A percentile compares a stretch with the other conserved stretches of the same genome.
These are phyloP conservation scores for Agrochola circellaris DNA, from an alignment of 2,888 invertebrate species.

Conservation along the genomic window DNA sequence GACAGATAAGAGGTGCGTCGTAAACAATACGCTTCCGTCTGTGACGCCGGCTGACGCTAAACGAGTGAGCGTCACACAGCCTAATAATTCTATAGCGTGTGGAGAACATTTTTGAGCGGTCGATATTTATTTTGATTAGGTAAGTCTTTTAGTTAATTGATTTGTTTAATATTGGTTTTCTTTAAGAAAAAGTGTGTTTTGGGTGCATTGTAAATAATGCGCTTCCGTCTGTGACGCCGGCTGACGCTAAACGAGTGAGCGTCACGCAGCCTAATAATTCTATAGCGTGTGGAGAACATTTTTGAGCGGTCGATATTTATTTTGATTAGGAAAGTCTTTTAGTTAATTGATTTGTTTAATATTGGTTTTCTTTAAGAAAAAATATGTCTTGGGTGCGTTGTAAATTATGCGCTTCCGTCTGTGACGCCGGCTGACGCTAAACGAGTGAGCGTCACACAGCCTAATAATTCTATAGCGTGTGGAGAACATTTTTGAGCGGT, in stretches of 20 bases:
- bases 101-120: not conserved
- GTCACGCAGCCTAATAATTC: not conserved
- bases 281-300: not conserved
- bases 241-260: not conserved
- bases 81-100: not conserved
- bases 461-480: too few relatives aligned
- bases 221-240: slow-evolving; percentile 76
- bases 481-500: too few relatives aligned
- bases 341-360: not conserved
- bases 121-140: not conserved
- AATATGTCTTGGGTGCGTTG: not conserved
- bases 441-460: too few relatives aligned
- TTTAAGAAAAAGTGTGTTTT: too few relatives aligned
- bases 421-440: not conserved
- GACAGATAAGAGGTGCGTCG: slow-evolving; percentile 68
- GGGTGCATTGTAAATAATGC: slow-evolving; percentile 72
- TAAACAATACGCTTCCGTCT: slow-evolving; percentile 82
- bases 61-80: not conserved
- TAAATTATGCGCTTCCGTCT: not conserved
- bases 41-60: slow-evolving; percentile 7
- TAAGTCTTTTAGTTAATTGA: not conserved
- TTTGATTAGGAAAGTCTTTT: not conserved
- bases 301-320: not conserved
- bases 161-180: not conserved
- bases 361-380: not conserved